Percentiles rank a stretch among this genome's conserved stretches.
Evolutionary conservation across 2,113 vertebrate species (phyloP).

Genomic region (Tautogolabrus adspersus): DNA sequence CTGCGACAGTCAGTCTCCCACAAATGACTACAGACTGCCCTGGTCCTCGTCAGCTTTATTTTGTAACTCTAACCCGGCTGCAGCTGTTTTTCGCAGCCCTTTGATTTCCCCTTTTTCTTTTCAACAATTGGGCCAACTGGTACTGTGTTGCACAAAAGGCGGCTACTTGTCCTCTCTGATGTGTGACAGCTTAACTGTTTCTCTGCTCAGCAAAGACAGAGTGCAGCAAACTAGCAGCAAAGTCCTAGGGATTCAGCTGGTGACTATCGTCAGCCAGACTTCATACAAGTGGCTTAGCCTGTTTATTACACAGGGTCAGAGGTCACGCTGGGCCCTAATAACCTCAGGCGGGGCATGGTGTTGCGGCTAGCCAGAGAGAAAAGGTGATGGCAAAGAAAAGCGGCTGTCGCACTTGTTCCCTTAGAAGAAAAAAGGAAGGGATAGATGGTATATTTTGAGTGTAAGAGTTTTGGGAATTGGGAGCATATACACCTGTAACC

Average conservation of each 20-base stretch:
- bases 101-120: slow-evolving; percentile 71
- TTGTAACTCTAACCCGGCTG: slow-evolving; percentile 77
- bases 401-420: slow-evolving; percentile 67
- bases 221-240: slow-evolving; percentile 79
- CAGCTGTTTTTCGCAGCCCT: slow-evolving; percentile 80
- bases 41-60: slow-evolving; percentile 78
- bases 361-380: slow-evolving; percentile 60
- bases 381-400: slow-evolving; percentile 40
- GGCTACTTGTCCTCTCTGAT: slow-evolving; percentile 77
- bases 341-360: slow-evolving; percentile 56
- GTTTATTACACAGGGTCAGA: slow-evolving; percentile 82
- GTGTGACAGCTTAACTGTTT: slow-evolving; percentile 84
- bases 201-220: slow-evolving; percentile 63
- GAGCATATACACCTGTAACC: slow-evolving; percentile 81
- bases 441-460: slow-evolving; percentile 26
- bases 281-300: slow-evolving; percentile 72
- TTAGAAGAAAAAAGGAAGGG: slow-evolving; percentile 40
- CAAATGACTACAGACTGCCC: slow-evolving; percentile 81
- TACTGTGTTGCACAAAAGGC: slow-evolving; percentile 62
- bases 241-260: slow-evolving; percentile 74
- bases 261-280: slow-evolving; percentile 72
- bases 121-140: slow-evolving; percentile 78
- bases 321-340: slow-evolving; percentile 74
- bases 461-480: slow-evolving; percentile 61
- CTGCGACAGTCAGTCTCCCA: slow-evolving; percentile 71